phyloP scores from a whole-genome alignment of 2,113 vertebrate species.

The Brienomyrus longianalis region DNA sequence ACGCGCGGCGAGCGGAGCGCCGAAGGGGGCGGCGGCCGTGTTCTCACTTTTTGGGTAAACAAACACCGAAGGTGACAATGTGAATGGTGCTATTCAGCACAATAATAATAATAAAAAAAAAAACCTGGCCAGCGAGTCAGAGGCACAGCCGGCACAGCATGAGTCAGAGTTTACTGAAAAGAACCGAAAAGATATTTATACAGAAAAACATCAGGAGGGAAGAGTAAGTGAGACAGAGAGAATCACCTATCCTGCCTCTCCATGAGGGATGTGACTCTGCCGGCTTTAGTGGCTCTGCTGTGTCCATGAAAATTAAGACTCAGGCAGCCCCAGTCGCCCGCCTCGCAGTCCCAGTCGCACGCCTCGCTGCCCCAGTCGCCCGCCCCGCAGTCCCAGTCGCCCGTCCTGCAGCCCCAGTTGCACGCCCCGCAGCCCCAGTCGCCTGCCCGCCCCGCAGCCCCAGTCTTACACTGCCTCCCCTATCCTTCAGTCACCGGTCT shows the following conservation, averaged over 20 bases:
- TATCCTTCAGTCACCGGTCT: background rate
- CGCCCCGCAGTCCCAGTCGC: too few relatives aligned
- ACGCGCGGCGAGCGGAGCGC: background rate
- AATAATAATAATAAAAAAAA: background rate
- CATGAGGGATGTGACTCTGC: background rate
- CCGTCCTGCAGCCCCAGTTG: too few relatives aligned
- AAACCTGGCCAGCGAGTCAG: background rate
- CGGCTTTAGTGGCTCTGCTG: background rate
- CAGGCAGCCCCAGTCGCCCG: too few relatives aligned
- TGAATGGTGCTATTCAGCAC: background rate
- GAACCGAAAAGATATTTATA: background rate
- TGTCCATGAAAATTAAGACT: background rate
- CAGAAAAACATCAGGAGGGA: background rate
- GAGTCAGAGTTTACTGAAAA: background rate
- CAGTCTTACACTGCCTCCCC: background rate
- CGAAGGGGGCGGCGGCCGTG: background rate
- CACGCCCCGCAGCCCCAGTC: too few relatives aligned
- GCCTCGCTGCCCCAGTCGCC: too few relatives aligned
- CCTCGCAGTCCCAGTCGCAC: too few relatives aligned
- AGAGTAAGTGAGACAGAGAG: background rate
- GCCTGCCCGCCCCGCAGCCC: too few relatives aligned
- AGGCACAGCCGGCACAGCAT: background rate
- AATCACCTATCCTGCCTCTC: background rate
- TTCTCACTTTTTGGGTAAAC: background rate
- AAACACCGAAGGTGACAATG: background rate